Percentiles rank a stretch among this genome's conserved stretches.
phyloP scores from a whole-genome alignment of 1,140 invertebrate genomes.

The Bombus pyrosoma region DNA sequence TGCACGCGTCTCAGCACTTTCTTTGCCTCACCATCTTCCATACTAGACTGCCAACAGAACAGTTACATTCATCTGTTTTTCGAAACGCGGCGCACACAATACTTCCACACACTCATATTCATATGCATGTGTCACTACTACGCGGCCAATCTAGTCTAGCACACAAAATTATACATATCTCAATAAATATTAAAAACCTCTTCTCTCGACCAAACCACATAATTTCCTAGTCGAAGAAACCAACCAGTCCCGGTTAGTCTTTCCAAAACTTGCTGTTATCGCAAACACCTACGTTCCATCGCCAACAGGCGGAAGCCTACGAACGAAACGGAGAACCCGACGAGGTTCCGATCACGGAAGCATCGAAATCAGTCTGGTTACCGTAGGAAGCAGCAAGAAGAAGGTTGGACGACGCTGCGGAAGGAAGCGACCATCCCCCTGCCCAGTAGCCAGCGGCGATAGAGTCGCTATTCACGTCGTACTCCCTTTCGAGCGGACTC shows the following conservation, averaged over 20 bases:
- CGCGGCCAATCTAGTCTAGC: too few species aligned
- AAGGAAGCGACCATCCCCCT: slow-evolving; percentile 59
- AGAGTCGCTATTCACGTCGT: slow-evolving; percentile 48
- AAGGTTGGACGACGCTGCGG: slow-evolving; percentile 18
- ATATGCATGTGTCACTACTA: too few species aligned
- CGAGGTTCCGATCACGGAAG: slow-evolving; percentile 8
- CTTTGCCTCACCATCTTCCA: too few species aligned
- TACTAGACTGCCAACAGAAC: too few species aligned
- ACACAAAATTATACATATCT: too few species aligned
- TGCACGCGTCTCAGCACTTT: too few species aligned
- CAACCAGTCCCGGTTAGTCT: too few species aligned
- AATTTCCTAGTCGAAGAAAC: neutral
- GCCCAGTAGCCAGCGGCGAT: slow-evolving; percentile 33
- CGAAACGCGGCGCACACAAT: too few species aligned
- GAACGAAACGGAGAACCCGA: neutral
- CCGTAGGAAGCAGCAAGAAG: slow-evolving; percentile 29
- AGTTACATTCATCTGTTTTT: too few species aligned
- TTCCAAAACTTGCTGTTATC: neutral
- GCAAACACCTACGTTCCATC: neutral
- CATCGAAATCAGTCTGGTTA: slow-evolving; percentile 21
- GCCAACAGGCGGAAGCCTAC: neutral
- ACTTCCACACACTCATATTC: too few species aligned
- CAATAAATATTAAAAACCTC: too few species aligned
- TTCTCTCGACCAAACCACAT: neutral
- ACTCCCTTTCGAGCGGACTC: slow-evolving; percentile 59